Evolutionary conservation across 2,888 invertebrate genomes (phyloP).

Genomic region (Boloria selene): DNA sequence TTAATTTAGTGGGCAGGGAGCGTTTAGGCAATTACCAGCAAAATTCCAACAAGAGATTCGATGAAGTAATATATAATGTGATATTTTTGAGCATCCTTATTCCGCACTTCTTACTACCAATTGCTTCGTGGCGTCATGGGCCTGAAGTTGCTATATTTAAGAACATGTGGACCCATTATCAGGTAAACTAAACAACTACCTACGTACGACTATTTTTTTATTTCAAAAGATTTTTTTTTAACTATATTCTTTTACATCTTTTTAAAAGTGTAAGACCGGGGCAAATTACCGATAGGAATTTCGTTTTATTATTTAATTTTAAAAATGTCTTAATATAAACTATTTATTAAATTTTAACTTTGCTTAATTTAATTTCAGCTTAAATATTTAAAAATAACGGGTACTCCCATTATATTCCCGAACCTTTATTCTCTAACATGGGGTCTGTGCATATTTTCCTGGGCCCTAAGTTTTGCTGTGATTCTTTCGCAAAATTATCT

Average conservation of each 20-base stretch:
- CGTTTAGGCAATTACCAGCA: slow-evolving; percentile 79
- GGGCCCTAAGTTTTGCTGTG: slow-evolving; percentile 84
- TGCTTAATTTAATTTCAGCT: slow-evolving; percentile 65
- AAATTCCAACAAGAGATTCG: slow-evolving; percentile 85
- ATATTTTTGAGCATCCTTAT: slow-evolving; percentile 88
- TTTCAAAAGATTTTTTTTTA: too few species aligned
- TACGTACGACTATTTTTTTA: too few species aligned
- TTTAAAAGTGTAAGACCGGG: too few species aligned
- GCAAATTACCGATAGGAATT: too few species aligned
- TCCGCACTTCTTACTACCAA: slow-evolving; percentile 86
- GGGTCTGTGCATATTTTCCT: slow-evolving; percentile 85
- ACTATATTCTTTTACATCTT: too few species aligned
- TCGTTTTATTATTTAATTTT: too few species aligned
- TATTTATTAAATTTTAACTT: background rate
- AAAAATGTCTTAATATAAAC: too few species aligned
- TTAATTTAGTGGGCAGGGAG: slow-evolving; percentile 75
- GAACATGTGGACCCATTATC: slow-evolving; percentile 90
- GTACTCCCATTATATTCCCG: slow-evolving; percentile 85
- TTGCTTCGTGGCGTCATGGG: slow-evolving; percentile 88
- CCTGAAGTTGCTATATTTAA: slow-evolving; percentile 87
- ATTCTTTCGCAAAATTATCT: slow-evolving; percentile 87
- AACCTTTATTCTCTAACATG: slow-evolving; percentile 85
- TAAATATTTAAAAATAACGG: slow-evolving; percentile 83
- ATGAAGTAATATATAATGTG: slow-evolving; percentile 88
- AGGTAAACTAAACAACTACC: slow-evolving; percentile 62